These are phyloP conservation scores for Macrochelys suwanniensis DNA, from an alignment of 2,797 vertebrate species.

Conservation along the genomic window DNA sequence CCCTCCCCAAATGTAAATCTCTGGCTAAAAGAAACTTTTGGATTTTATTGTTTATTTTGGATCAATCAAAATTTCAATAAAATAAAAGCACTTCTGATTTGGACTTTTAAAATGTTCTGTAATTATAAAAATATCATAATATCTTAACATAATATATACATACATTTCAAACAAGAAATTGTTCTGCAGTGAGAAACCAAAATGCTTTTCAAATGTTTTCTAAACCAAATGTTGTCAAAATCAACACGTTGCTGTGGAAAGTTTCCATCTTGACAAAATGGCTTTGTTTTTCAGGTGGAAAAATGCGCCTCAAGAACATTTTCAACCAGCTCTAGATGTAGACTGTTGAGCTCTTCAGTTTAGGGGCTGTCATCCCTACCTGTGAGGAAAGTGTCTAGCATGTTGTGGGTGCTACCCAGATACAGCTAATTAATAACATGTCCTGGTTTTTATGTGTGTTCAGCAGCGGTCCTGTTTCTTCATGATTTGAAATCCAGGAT, in stretches of 20 bases:
- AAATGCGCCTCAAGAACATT: neutral
- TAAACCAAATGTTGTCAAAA: neutral
- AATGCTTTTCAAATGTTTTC: constrained; percentile 28
- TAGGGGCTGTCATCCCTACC: neutral
- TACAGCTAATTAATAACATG: neutral
- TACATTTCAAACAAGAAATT: neutral
- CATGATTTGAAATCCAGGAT: neutral
- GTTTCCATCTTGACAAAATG: constrained; percentile 6
- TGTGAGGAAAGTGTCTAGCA: neutral
- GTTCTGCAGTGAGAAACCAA: neutral
- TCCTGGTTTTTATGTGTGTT: fast-evolving
- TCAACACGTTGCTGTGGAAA: neutral
- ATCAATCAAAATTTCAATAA: neutral
- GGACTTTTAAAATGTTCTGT: neutral
- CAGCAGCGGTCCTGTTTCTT: neutral
- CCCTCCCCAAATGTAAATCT: neutral
- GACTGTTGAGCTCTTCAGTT: neutral
- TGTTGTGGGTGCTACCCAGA: neutral
- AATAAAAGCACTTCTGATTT: neutral
- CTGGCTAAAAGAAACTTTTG: neutral
- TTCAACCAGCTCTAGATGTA: neutral
- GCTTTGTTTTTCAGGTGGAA: neutral
- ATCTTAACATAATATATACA: neutral
- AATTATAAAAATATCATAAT: no score
- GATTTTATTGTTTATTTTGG: neutral